Evolutionary conservation across 2,113 vertebrate genomes (phyloP).

Genomic region (Trachemys scripta): DNA sequence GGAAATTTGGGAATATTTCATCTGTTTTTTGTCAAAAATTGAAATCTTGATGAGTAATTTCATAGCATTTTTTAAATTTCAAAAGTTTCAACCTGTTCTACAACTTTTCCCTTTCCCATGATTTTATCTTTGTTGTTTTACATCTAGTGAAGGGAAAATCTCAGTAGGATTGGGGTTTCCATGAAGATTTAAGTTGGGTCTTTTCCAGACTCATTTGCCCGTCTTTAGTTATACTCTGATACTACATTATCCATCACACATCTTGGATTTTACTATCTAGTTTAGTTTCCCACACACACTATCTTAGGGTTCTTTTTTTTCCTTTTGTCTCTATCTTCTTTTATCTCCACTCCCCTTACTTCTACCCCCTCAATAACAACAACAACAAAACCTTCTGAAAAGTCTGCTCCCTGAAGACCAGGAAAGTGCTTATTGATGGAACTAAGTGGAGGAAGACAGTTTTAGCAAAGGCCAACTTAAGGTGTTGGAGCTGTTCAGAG

Average conservation of each 20-base stretch:
- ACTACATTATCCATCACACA: background rate
- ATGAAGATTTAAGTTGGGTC: background rate
- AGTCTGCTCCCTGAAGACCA: fast-evolving
- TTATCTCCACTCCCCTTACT: background rate
- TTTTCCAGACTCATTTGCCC: background rate
- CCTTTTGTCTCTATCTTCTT: fast-evolving
- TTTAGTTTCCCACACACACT: background rate
- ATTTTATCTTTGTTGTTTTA: background rate
- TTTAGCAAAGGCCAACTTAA: background rate
- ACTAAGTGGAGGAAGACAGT: background rate
- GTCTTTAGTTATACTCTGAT: background rate
- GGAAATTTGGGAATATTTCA: background rate
- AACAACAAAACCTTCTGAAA: background rate
- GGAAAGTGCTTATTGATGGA: background rate
- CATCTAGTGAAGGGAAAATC: background rate
- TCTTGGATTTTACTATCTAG: background rate
- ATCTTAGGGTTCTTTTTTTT: background rate
- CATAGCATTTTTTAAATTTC: background rate
- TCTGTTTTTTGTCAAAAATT: background rate
- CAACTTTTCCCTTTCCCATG: background rate
- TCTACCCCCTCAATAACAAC: fast-evolving
- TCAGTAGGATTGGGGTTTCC: background rate
- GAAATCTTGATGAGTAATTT: background rate
- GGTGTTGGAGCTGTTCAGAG: background rate
- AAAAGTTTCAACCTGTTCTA: background rate